Evolutionary conservation across 2,797 vertebrate species (phyloP), one percentile per base, ranked within the genome.

Genomic region (Lycodopsis pacificus): DNA sequence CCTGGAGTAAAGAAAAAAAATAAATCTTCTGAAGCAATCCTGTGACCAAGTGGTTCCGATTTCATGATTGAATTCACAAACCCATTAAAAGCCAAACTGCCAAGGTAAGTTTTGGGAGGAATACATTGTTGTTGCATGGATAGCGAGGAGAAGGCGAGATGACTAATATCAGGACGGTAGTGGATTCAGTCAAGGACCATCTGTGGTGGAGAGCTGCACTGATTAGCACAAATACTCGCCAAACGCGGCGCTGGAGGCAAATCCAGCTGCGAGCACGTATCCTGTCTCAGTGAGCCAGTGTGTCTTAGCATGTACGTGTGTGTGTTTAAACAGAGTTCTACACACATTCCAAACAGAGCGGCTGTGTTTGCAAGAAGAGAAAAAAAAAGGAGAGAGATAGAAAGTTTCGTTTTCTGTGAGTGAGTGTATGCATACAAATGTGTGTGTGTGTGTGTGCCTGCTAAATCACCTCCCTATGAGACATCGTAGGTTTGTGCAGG

Each of bases 41-140:
- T 46, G 48, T 72, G 70, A 51, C 68, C 58, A 79, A 80, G 64
- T 17, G 68, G 49, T 12, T 76, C 54, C 7, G 25, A 86, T 91
- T 88, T 84, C 86, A 85, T 86, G 86, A 91, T 62, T 87, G 76
- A 89, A 77, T 87, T 78, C 85, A 76, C 82, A 89, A 86, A 82
- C 19, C 83, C 77, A 90, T 90, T 90, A 90, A 86, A 84, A 75
- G 38, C 54, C n/a, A 67, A 83, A 85, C 76, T 84, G 83, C 81
- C 79, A 82, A 86, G 83, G 78, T 91, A 79, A 57, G 71, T 78
- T 87, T 69, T 56, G 25, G 65, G 71, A 67, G 38, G 81, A 75
- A 76, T 56, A 53, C 27, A 27, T 80, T 71, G 77, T 63, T 78
- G 77, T 79, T 79, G 76, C 73, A 9, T 70, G 73, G 75, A 82